Base-by-base conservation (phyloP, 2,888 invertebrate species). In the Lasioglossum leucozonium region DNA sequence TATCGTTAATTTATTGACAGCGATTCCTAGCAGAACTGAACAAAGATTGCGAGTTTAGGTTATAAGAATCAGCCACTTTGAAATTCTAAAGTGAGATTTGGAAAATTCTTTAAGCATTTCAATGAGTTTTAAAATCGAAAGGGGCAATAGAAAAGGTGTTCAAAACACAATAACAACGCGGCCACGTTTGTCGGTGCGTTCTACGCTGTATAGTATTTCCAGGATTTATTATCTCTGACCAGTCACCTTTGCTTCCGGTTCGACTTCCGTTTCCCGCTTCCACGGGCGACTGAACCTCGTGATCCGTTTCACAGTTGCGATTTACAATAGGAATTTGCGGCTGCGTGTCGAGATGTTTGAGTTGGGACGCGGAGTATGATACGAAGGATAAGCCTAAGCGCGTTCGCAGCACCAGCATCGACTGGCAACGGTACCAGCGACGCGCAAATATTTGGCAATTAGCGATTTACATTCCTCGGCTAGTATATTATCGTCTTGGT, bases 371-470 rank as follows among this genome's bases (percentile, higher is more conserved):
- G 30, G 22, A 30, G 22, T 4, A n/a, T 22, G 42, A 65, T 42
- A 22, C 22, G 42, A 26, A 2, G 40, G 44, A 65, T 81, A 72
- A 16, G 34, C 72, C 72, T 78, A 74, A 75, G 26, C 58, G 34
- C 26, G n/a, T n/a, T 62, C 67, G 11, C 30, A 58, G 44, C 37
- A n/a, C n/a, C n/a, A 44, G 37, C 22, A 58, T 80, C 34, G 30
- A 55, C 42, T 40, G 42, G 74, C 47, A 62, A 73, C 71, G 34
- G 71, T n/a, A 30, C 16, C 26, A n/a, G n/a, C 40, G 55, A 58
- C 34, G 42, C n/a, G 69, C 73, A 84, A 81, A 82, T 81, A 81
- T 84, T 84, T 84, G 73, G 13, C 73, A 84, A 81, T 84, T 77
- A 84, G 67, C 22, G 55, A 81, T 81, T 47, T 77, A 77, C n/a